A percentile compares a stretch with the other conserved stretches of the same genome.
Conservation (phyloP, 2,888 invertebrate genomes). For the Dynastes tityus region DNA sequence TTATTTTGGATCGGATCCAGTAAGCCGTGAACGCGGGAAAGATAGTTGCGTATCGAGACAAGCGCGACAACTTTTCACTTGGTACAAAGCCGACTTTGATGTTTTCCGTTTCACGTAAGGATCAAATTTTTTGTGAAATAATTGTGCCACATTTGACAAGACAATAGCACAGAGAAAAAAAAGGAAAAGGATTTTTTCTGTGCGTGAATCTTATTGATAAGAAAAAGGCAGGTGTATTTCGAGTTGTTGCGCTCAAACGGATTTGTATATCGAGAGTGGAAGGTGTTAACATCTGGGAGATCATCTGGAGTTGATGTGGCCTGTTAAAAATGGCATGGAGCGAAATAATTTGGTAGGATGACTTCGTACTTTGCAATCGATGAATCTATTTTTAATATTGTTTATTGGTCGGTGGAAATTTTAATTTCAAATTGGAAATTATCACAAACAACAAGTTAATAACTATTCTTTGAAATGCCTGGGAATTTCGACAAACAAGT, state of each 20-base stretch:
- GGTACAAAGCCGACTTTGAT: neutral
- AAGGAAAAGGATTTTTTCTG: neutral
- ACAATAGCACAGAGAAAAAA: no score
- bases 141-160: no score
- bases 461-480: no score
- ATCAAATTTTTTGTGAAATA: no score
- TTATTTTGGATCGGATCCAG: conserved; percentile 30
- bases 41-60: neutral
- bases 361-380: neutral
- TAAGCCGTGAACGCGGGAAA: neutral
- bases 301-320: neutral
- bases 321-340: neutral
- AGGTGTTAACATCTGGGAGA: no score
- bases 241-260: no score
- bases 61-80: neutral
- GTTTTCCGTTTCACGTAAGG: no score
- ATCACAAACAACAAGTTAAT: no score
- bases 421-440: neutral
- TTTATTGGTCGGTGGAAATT: neutral
- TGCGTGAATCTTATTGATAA: neutral
- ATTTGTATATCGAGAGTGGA: no score
- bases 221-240: neutral
- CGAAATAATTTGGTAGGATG: conserved; percentile 14
- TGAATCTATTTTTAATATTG: neutral
- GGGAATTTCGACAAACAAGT: no score